Percentiles rank a stretch among this genome's conserved stretches.
phyloP scores from a whole-genome alignment of 1,140 invertebrate genomes.

The Episyrphus balteatus region DNA sequence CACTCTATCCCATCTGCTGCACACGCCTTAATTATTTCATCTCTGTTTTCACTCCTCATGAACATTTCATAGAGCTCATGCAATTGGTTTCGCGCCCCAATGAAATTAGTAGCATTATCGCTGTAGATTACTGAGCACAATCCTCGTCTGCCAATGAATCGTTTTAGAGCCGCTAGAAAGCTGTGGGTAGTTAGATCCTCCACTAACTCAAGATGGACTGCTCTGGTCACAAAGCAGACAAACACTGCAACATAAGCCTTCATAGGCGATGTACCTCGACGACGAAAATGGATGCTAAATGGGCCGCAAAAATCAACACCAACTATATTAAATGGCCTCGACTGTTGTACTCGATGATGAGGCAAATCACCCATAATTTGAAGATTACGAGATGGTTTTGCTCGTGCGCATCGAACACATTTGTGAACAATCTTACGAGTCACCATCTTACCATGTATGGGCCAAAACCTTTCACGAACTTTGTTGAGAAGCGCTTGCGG shows the following conservation, averaged over 20 bases:
- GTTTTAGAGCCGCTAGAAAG: slow-evolving; percentile 21
- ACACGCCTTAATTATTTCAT: slow-evolving; percentile 10
- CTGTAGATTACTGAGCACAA: slow-evolving; percentile 13
- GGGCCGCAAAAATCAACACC: slow-evolving; percentile 33
- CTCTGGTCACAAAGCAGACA: slow-evolving; percentile 16
- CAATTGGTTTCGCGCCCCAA: slow-evolving; percentile 10
- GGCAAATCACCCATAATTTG: too few relatives aligned
- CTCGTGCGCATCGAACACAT: too few relatives aligned
- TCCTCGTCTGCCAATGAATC: slow-evolving; percentile 19
- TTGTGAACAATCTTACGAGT: too few relatives aligned
- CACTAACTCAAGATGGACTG: slow-evolving; percentile 24
- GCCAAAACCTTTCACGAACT: too few relatives aligned
- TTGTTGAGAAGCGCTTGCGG: too few relatives aligned
- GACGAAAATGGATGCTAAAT: slow-evolving; percentile 8
- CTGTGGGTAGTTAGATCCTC: slow-evolving; percentile 13
- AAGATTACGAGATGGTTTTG: too few relatives aligned
- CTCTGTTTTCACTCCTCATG: slow-evolving; percentile 9
- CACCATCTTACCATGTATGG: too few relatives aligned
- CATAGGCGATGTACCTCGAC: slow-evolving; percentile 5
- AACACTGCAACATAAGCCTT: slow-evolving; percentile 20
- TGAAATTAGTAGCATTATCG: slow-evolving; percentile 25
- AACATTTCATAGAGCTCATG: too few relatives aligned
- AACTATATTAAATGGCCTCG: neutral
- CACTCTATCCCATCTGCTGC: too few relatives aligned
- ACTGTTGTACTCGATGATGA: too few relatives aligned